Evolutionary conservation across 30 jellyfish, hydroid and myxozoan genomes (phyloP).

Genomic region (Catostylus mosaicus): DNA sequence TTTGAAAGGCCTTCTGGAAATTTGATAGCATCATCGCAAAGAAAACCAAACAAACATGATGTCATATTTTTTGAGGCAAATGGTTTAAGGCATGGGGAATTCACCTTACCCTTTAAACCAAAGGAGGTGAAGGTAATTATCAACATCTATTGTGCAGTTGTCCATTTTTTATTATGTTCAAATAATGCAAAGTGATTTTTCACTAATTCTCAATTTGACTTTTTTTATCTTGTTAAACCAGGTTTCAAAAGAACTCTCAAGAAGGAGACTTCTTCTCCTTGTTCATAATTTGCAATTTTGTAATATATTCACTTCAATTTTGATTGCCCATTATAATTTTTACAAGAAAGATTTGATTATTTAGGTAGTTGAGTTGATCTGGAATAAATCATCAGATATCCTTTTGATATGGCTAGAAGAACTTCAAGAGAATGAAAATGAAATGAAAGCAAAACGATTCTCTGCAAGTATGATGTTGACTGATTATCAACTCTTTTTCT

Average conservation of each 20-base stretch:
- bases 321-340: no score
- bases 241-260: no score
- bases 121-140: conserved; percentile 59
- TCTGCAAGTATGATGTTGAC: conserved; percentile 30
- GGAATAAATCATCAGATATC: conserved; percentile 86
- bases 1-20: conserved; percentile 75
- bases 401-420: conserved; percentile 75
- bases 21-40: conserved; percentile 82
- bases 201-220: no score
- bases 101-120: conserved; percentile 75
- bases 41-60: conserved; percentile 91
- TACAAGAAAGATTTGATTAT: conserved; percentile 1
- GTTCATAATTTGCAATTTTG: no score
- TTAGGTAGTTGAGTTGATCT: conserved; percentile 67
- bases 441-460: neutral
- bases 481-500: neutral
- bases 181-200: no score
- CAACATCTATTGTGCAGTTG: no score
- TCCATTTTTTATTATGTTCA: no score
- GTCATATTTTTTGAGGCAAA: conserved; percentile 85
- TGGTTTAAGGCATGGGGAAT: conserved; percentile 93
- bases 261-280: no score
- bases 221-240: no score
- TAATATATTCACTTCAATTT: no score
- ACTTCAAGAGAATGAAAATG: conserved; percentile 2